Conservation (phyloP, 2,888 invertebrate species). For the Lepas anatifera region DNA sequence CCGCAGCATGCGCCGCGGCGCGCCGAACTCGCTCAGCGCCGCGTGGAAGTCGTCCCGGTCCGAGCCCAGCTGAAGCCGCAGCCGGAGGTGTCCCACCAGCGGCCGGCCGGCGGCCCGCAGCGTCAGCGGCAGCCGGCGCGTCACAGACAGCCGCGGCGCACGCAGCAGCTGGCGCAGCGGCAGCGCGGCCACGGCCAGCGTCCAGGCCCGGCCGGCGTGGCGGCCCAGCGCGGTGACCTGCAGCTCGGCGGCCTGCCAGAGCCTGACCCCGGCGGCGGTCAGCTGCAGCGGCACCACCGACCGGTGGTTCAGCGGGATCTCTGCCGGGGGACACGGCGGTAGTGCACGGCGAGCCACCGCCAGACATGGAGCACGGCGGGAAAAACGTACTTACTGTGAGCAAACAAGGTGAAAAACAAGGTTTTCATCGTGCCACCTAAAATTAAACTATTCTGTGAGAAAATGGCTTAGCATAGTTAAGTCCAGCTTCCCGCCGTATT, state of each 20-base stretch:
- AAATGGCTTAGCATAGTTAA: no score
- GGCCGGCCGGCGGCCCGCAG: constrained; percentile 8
- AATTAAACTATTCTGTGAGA: no score
- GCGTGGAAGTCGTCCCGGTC: background rate
- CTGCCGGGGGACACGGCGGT: background rate
- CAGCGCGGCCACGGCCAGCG: constrained; percentile 8
- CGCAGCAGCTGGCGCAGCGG: constrained; percentile 10
- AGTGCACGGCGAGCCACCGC: no score
- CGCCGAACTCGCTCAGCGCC: background rate
- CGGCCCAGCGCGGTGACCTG: constrained; percentile 1
- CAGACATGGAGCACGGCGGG: no score
- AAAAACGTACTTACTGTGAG: no score
- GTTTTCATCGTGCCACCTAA: no score
- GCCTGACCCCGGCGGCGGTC: background rate
- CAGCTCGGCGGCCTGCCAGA: constrained; percentile 5
- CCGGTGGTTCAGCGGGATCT: background rate
- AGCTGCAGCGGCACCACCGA: background rate
- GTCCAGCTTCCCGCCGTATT: no score
- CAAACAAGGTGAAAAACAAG: no score
- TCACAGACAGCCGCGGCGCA: background rate
- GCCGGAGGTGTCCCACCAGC: background rate
- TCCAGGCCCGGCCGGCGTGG: background rate
- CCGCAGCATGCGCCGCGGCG: background rate
- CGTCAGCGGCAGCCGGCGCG: background rate
- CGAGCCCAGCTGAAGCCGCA: background rate